These are phyloP conservation scores for Exephanes ischioxanthus DNA, from an alignment of 2,888 invertebrate genomes.

Conservation along the genomic window DNA sequence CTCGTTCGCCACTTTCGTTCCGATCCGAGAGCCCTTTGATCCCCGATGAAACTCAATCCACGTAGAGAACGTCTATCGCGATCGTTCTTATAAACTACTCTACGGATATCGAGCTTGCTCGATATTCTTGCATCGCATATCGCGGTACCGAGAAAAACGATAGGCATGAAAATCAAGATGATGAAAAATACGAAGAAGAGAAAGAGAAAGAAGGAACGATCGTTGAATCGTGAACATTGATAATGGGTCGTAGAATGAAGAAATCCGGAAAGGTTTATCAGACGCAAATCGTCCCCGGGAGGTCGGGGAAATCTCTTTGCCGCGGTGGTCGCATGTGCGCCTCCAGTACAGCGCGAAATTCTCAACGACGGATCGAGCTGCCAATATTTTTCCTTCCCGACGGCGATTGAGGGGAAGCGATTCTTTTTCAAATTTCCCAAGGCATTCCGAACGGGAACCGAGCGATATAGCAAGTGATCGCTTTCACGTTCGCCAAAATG, in stretches of 20 bases:
- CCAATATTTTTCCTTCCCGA: conserved; percentile 41
- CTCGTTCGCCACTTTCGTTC: conserved; percentile 19
- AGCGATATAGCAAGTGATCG: conserved; percentile 9
- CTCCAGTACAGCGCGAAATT: conserved; percentile 17
- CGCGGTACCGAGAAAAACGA: conserved; percentile 1
- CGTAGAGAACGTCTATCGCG: conserved; percentile 44
- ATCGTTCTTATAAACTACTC: conserved; percentile 22
- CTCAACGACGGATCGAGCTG: conserved; percentile 26
- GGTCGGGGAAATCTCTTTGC: conserved; percentile 34
- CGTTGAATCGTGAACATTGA: conserved; percentile 49
- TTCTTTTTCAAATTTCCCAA: conserved; percentile 42
- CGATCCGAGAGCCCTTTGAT: conserved; percentile 41
- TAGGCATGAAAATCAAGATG: neutral
- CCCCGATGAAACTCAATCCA: conserved; percentile 16
- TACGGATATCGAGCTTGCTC: neutral
- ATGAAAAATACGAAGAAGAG: neutral
- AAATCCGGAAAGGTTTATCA: conserved; percentile 32
- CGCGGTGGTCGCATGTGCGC: conserved; percentile 1
- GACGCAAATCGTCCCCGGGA: conserved; percentile 32
- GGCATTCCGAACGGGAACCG: conserved; percentile 20
- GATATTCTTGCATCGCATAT: conserved; percentile 20
- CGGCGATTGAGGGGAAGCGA: conserved; percentile 14
- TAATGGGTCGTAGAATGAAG: conserved; percentile 39
- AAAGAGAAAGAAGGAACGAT: conserved; percentile 29
- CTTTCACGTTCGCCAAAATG: conserved; percentile 53